These are phyloP conservation scores for Endotricha flammealis DNA, from an alignment of 2,888 invertebrate genomes.

Conservation along the genomic window DNA sequence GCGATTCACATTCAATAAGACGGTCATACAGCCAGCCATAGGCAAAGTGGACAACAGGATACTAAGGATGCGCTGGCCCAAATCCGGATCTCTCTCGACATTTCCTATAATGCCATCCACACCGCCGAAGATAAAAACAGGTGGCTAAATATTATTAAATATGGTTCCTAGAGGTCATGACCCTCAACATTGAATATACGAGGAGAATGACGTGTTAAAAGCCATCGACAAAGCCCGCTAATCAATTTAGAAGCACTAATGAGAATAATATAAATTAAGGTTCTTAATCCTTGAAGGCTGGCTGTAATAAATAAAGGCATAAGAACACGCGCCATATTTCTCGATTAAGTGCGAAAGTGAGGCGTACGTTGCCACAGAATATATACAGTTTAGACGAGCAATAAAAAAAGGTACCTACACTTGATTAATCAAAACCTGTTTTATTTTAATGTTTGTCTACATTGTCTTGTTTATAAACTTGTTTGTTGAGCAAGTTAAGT, in stretches of 20 bases:
- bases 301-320: conserved; percentile 71
- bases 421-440: conserved; percentile 5
- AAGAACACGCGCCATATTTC: conserved; percentile 75
- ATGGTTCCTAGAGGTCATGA: too few relatives aligned
- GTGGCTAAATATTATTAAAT: too few relatives aligned
- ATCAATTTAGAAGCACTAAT: conserved; percentile 70
- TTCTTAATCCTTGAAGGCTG: conserved; percentile 62
- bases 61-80: too few relatives aligned
- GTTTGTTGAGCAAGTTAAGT: background rate
- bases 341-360: conserved; percentile 76
- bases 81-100: too few relatives aligned
- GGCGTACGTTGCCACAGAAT: conserved; percentile 30
- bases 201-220: too few relatives aligned
- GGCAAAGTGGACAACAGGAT: too few relatives aligned
- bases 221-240: conserved; percentile 38
- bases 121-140: too few relatives aligned
- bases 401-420: conserved; percentile 1
- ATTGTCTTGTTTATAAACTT: conserved; percentile 2
- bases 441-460: background rate
- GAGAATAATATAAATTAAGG: conserved; percentile 69
- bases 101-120: too few relatives aligned
- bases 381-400: conserved; percentile 3
- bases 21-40: too few relatives aligned
- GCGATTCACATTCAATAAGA: too few relatives aligned
- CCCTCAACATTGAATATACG: too few relatives aligned